Evolutionary conservation across 2,888 invertebrate species (phyloP).

Genomic region (Dynastes tityus): DNA sequence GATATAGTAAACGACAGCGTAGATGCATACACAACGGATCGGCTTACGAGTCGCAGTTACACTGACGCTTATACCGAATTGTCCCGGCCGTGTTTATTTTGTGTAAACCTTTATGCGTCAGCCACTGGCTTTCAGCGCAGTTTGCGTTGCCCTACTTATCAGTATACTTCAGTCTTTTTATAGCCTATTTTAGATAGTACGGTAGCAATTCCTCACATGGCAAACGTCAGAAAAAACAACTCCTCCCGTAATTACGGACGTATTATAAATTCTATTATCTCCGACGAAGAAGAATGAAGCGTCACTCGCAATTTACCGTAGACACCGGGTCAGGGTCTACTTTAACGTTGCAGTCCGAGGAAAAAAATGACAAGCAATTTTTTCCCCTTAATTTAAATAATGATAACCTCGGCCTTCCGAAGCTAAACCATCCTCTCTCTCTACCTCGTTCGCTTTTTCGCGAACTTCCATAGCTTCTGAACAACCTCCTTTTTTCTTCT

Average conservation of each 20-base stretch:
- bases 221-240: not conserved
- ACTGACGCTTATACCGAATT: no score
- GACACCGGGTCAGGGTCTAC: no score
- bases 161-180: no score
- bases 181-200: no score
- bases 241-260: not conserved
- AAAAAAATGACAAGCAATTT: constrained; percentile 37
- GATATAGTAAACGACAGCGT: no score
- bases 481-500: not conserved
- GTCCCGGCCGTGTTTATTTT: no score
- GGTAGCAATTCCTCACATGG: not conserved
- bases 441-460: not conserved
- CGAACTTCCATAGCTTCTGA: no score
- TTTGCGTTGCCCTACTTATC: no score
- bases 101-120: no score
- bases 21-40: no score
- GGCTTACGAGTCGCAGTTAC: no score
- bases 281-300: not conserved
- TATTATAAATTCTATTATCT: constrained; percentile 33
- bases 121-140: no score
- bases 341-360: constrained; percentile 14
- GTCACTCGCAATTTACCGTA: not conserved
- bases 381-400: constrained; percentile 42
- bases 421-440: constrained; percentile 13
- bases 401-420: constrained; percentile 31